phyloP scores from a whole-genome alignment of 1,140 invertebrate species.

The Littorina saxatilis region DNA sequence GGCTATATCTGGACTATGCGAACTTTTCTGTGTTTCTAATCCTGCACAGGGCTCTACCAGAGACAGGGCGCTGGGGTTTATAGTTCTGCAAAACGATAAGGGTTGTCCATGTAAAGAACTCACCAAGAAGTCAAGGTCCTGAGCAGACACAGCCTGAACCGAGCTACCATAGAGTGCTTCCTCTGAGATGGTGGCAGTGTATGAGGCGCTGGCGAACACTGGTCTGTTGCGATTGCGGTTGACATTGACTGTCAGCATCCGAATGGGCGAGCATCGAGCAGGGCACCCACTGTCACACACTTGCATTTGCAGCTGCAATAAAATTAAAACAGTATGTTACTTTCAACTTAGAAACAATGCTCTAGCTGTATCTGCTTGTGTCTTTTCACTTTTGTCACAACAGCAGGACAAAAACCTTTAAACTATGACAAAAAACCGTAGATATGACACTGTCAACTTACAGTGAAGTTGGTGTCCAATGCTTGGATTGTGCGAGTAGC shows the following conservation, averaged over 20 bases:
- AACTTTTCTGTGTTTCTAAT: no score
- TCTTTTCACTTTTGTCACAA: not conserved
- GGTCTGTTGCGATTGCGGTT: constrained; percentile 63
- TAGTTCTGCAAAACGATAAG: no score
- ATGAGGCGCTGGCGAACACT: constrained; percentile 76
- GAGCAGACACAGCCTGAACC: constrained; percentile 46
- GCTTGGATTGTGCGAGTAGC: not conserved
- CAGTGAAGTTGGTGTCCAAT: not conserved
- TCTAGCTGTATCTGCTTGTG: no score
- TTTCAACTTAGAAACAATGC: no score
- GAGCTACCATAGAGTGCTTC: constrained; percentile 23
- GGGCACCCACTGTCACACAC: constrained; percentile 55
- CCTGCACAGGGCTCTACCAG: no score
- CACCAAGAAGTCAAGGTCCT: constrained; percentile 50
- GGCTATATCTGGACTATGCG: no score
- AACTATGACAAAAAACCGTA: not conserved
- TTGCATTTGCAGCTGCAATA: constrained; percentile 54
- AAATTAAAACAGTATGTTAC: constrained; percentile 12
- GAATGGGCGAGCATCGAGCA: constrained; percentile 45
- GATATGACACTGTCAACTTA: constrained; percentile 3
- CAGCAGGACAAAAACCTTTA: not conserved
- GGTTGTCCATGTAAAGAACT: no score
- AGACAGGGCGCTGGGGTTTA: no score
- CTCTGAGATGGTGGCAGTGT: constrained; percentile 31
- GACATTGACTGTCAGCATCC: constrained; percentile 55